Conservation (phyloP, 2,113 vertebrate species). For the Genyomyrus donnyi region DNA sequence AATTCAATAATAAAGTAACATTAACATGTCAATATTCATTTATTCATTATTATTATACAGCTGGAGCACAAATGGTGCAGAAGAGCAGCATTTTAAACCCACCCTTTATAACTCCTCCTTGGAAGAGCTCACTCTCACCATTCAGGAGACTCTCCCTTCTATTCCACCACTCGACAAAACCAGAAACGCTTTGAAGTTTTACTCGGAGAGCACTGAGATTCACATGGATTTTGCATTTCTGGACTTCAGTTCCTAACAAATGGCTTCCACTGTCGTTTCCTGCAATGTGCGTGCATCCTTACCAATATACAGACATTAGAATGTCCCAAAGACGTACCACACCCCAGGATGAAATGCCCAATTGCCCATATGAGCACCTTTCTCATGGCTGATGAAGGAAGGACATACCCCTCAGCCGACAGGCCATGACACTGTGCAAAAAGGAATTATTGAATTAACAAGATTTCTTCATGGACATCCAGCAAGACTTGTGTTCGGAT, state of each 20-base stretch:
- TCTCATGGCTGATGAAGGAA: conserved; percentile 86
- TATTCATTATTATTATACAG: background rate
- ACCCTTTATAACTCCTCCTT: background rate
- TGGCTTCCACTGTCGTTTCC: background rate
- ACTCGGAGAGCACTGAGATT: background rate
- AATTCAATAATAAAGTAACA: background rate
- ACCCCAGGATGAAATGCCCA: background rate
- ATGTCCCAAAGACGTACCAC: background rate
- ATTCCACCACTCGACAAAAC: background rate
- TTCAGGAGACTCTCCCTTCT: too few species aligned
- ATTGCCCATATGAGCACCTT: conserved; percentile 66
- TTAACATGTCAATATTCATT: background rate
- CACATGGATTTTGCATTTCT: background rate
- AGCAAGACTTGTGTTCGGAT: background rate
- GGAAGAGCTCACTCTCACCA: background rate
- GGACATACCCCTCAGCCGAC: conserved; percentile 88
- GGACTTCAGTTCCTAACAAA: background rate
- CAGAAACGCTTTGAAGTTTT: background rate
- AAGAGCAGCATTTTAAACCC: background rate
- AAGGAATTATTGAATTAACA: background rate
- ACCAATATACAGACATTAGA: background rate
- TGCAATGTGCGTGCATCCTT: background rate
- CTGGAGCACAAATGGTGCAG: background rate
- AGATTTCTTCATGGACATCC: background rate
- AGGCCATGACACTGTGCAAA: conserved; percentile 82